These are phyloP conservation scores for mouse (Mus musculus) DNA, from an alignment of 2,113 vertebrate genomes.

Conservation along the genomic window DNA sequence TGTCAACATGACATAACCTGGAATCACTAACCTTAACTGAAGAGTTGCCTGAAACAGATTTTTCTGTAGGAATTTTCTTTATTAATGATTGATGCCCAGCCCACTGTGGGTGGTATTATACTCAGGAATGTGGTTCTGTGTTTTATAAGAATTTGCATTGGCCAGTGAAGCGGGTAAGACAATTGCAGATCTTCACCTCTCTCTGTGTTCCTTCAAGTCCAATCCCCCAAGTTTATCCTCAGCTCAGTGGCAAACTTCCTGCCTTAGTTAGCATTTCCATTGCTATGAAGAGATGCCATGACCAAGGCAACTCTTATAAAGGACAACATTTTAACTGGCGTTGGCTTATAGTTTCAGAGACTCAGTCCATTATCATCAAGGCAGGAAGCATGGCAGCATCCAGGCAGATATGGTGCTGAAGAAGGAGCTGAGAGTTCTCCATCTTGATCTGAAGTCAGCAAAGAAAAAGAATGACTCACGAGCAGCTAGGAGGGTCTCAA, in stretches of 20 bases:
- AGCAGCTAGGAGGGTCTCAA: too few relatives aligned
- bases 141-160: background rate
- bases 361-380: too few relatives aligned
- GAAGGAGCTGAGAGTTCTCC: too few relatives aligned
- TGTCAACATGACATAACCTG: background rate
- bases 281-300: too few relatives aligned
- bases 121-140: background rate
- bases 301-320: too few relatives aligned
- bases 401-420: too few relatives aligned
- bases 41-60: background rate
- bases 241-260: background rate
- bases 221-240: background rate
- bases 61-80: background rate
- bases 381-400: too few relatives aligned
- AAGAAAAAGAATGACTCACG: too few relatives aligned
- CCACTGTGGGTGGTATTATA: background rate
- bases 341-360: too few relatives aligned
- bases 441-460: too few relatives aligned
- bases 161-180: background rate
- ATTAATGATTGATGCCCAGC: background rate
- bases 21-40: too few relatives aligned
- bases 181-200: background rate
- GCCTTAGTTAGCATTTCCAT: background rate
- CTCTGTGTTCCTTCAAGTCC: background rate
- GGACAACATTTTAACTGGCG: too few relatives aligned